Evolutionary conservation across 2,888 invertebrate species (phyloP).

Genomic region (Drosophila ustulata): DNA sequence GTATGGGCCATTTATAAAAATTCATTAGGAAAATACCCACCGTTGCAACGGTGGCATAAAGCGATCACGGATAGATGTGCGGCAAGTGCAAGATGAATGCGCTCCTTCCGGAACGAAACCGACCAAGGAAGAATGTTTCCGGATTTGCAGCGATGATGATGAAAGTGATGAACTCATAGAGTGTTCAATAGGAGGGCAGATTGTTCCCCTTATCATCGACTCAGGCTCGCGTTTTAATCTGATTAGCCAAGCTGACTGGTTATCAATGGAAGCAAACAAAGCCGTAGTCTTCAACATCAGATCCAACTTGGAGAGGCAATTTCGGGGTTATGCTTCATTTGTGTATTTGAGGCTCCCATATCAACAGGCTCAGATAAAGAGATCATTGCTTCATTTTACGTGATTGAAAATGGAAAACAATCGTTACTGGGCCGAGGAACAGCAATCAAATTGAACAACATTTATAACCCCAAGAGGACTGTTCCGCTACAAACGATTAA

Average conservation of each 20-base stretch:
- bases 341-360: background rate
- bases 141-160: background rate
- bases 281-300: background rate
- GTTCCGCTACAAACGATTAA: background rate
- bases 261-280: background rate
- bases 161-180: background rate
- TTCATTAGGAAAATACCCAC: no score
- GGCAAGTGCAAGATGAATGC: background rate
- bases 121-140: background rate
- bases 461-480: background rate
- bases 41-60: no score
- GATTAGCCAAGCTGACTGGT: background rate
- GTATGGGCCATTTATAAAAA: no score
- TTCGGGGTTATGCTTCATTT: background rate
- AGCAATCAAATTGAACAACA: background rate
- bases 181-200: background rate
- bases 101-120: background rate
- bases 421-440: background rate
- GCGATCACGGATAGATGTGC: background rate
- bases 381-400: conserved; percentile 6
- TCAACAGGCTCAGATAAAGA: background rate
- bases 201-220: background rate
- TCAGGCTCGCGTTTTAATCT: background rate
- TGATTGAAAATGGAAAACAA: conserved; percentile 1
- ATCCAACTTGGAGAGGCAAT: background rate